Evolutionary conservation across 2,888 invertebrate species (phyloP), one percentile per base, ranked within the genome.

Genomic region (Ochropleura plecta): DNA sequence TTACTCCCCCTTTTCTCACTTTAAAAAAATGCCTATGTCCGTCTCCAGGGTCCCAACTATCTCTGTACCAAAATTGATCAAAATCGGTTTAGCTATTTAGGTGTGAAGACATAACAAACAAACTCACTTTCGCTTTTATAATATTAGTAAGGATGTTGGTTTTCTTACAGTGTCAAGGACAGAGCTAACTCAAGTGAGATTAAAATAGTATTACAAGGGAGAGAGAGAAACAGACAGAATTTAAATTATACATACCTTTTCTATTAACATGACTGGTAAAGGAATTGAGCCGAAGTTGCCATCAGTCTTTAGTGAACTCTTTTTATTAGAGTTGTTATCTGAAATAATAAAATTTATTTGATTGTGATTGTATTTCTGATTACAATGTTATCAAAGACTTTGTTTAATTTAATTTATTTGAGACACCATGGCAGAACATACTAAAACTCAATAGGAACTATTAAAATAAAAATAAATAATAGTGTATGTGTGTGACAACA

Each of bases 201-300:
- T n/a, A 62, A 6, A 60, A n/a, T 44, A 62, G 42, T n/a, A 57
- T 55, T 30, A 12, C n/a, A 60, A 60, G 60, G 57, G 7, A 55
- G 18, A 18, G 18, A 30, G 6, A 20, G 18, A 55, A 18, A 48
- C n/a, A 49, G 2, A 30, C 3, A 16, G 0, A 57, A 10, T 49
- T 55, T 46, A 59, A 48, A 64, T 14, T 75, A 57, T 46, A 77
- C 86, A 59, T 79, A 87, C 86, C 86, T 86, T 86, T 78, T 87
- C 86, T 49, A 86, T 86, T 63, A 86, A 73, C 86, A 86, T 86
- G 44, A 86, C 86, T 55, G 86, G 86, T 66, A 86, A 69, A 53
- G 86, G 88, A 68, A 86, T 82, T 16, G 86, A 87, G 10, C 86
- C 82, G 3, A 81, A 81, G 73, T 78, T 85, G n/a, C 87, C 86